These are phyloP conservation scores for Noctilio leporinus DNA, from an alignment of 2,113 vertebrate species.

Conservation along the genomic window DNA sequence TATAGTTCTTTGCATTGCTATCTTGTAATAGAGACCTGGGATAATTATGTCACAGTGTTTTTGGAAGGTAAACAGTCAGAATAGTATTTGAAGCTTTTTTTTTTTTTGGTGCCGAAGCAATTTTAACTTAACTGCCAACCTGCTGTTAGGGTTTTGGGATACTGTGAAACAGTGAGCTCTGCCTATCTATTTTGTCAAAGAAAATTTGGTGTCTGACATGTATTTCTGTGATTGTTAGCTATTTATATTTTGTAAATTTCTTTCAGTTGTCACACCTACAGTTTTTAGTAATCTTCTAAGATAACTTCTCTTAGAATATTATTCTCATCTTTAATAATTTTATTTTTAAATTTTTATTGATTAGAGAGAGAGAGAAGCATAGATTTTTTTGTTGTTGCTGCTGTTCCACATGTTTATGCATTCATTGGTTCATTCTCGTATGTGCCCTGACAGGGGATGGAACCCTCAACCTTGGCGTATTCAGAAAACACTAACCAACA, in stretches of 20 bases:
- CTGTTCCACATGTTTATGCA: no score
- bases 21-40: background rate
- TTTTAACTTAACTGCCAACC: background rate
- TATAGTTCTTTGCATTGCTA: background rate
- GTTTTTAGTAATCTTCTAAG: conserved; percentile 5
- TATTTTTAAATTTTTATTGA: no score
- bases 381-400: no score
- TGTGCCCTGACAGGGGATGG: no score
- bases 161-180: background rate
- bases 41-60: conserved; percentile 1
- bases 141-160: background rate
- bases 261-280: background rate
- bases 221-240: conserved; percentile 30
- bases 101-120: no score
- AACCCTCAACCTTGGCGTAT: no score
- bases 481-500: no score
- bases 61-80: conserved; percentile 21
- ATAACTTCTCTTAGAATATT: conserved; percentile 27
- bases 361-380: no score
- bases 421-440: no score
- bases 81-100: background rate
- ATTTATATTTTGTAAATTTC: background rate
- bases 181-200: conserved; percentile 16
- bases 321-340: background rate
- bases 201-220: background rate